Conservation (phyloP, 2,113 vertebrate species). For the Varanus salvator region DNA sequence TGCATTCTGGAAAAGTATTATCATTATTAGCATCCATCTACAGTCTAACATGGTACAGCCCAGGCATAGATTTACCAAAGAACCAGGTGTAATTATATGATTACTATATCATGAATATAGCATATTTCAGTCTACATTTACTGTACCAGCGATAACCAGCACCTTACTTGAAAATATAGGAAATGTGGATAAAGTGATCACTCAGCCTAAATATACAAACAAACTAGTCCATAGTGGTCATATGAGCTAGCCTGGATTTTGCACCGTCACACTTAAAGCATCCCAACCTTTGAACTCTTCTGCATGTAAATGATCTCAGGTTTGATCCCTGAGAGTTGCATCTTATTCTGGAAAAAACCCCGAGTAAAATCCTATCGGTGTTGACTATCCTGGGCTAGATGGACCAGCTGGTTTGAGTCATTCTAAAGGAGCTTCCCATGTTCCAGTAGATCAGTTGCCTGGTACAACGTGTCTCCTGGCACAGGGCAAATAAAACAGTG, state of each 20-base stretch:
- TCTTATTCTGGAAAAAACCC: no score
- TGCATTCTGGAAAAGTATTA: background rate
- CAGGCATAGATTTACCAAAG: background rate
- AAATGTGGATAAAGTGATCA: background rate
- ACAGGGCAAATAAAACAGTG: no score
- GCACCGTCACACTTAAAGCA: background rate
- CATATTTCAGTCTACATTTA: background rate
- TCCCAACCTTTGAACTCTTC: background rate
- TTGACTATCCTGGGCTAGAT: no score
- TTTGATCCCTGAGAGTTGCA: no score
- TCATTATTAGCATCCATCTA: background rate
- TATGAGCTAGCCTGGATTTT: background rate
- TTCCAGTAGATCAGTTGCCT: background rate
- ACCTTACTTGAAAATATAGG: background rate
- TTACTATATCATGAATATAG: background rate
- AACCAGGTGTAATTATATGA: background rate
- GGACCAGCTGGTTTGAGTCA: no score
- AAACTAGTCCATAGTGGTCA: background rate
- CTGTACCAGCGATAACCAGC: background rate
- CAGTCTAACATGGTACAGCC: background rate
- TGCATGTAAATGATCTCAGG: no score
- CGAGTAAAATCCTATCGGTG: no score
- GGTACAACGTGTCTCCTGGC: background rate
- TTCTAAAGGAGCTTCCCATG: no score
- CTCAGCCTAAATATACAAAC: background rate